These are phyloP conservation scores for Bos taurus DNA, from an alignment of 2,113 vertebrate genomes.

Conservation along the genomic window DNA sequence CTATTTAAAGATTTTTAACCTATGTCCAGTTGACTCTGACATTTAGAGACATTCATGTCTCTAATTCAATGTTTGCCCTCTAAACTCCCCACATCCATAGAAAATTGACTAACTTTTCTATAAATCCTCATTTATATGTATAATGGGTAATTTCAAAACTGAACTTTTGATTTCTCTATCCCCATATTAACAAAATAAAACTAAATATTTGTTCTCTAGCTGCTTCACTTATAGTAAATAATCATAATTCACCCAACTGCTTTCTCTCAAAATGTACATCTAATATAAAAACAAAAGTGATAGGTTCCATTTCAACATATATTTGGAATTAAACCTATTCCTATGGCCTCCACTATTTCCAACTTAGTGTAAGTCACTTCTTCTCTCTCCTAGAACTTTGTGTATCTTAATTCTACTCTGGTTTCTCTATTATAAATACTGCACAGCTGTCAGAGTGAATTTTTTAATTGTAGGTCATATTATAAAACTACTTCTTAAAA, in stretches of 20 bases:
- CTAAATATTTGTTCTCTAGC: neutral
- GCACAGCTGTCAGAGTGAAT: neutral
- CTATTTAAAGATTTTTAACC: neutral
- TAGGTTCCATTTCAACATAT: neutral
- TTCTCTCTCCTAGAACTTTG: neutral
- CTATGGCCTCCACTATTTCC: neutral
- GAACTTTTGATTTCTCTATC: neutral
- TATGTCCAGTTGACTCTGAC: neutral
- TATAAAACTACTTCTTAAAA: neutral
- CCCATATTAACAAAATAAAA: neutral
- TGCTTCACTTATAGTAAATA: neutral
- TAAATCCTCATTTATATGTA: neutral
- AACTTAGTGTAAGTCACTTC: neutral
- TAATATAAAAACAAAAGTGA: neutral
- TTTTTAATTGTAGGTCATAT: neutral
- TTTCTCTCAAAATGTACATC: neutral
- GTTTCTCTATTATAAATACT: neutral
- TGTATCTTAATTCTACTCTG: neutral
- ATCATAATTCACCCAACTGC: neutral
- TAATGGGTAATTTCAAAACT: neutral
- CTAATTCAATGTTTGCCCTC: neutral
- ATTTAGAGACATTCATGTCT: neutral
- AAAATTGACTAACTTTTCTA: neutral
- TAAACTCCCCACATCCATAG: neutral
- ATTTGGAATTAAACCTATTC: neutral